These are phyloP conservation scores for Alexandromys fortis DNA, from an alignment of 2,113 vertebrate genomes.

Conservation along the genomic window DNA sequence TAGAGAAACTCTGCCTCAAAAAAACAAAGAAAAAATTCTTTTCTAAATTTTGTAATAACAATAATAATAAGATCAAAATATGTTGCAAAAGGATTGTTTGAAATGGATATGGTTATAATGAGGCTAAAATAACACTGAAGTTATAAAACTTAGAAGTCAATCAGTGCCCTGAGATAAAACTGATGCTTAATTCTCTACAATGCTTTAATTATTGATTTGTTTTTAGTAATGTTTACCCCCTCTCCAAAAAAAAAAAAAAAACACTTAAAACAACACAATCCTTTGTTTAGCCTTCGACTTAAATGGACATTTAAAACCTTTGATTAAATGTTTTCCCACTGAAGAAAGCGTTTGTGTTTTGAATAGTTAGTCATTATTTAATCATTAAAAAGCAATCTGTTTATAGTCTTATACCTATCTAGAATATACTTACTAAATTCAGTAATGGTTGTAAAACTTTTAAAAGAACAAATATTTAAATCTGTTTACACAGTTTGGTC, in stretches of 20 bases:
- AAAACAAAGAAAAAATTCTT: not conserved
- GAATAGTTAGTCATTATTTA: not conserved
- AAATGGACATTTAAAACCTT: not conserved
- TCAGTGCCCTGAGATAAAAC: not conserved
- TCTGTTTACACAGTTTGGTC: not conserved
- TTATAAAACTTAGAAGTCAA: not conserved
- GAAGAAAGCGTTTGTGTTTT: not conserved
- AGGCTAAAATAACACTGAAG: not conserved
- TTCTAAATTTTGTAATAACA: not conserved
- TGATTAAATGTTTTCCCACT: not conserved
- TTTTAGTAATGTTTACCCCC: not conserved
- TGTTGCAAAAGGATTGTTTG: not conserved
- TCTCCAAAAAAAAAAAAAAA: not conserved
- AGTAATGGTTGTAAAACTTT: not conserved
- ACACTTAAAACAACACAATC: not conserved
- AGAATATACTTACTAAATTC: not conserved
- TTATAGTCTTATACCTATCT: not conserved
- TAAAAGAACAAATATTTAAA: not conserved
- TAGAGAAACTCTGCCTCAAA: not conserved
- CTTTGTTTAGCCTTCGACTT: not conserved
- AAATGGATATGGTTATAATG: not conserved
- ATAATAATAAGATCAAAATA: not conserved
- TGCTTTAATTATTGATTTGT: not conserved
- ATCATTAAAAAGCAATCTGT: not conserved
- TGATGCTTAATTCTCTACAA: not conserved